phyloP scores from a whole-genome alignment of 2,113 vertebrate species.

The Recurvirostra avosetta region DNA sequence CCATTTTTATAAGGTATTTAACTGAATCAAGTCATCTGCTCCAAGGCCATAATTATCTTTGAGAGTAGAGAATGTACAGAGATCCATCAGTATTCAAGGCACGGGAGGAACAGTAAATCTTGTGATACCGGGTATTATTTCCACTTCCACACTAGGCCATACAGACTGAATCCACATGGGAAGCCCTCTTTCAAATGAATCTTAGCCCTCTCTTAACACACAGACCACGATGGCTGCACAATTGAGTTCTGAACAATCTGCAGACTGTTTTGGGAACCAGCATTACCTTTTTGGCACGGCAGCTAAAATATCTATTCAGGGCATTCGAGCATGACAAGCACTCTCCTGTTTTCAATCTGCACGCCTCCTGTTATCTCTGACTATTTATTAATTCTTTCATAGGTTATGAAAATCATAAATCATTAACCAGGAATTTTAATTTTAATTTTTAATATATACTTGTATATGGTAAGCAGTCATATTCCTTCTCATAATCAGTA shows the following conservation, averaged over 20 bases:
- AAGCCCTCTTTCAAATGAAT: not conserved
- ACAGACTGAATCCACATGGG: not conserved
- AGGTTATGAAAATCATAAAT: constrained; percentile 9
- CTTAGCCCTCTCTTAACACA: not conserved
- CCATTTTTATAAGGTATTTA: not conserved
- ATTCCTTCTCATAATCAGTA: not conserved
- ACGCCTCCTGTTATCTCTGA: not conserved
- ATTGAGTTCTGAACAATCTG: not conserved
- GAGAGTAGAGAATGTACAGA: not conserved
- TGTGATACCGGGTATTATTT: not conserved
- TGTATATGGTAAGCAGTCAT: not conserved
- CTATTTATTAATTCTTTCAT: not conserved
- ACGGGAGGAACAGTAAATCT: not conserved
- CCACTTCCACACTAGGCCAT: not conserved
- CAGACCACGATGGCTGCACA: not conserved
- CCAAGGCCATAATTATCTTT: not conserved
- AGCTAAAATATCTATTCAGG: not conserved
- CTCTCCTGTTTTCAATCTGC: not conserved
- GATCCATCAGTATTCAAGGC: not conserved
- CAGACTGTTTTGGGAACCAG: not conserved
- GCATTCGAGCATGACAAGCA: not conserved
- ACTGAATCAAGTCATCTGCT: not conserved
- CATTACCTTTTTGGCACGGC: not conserved
- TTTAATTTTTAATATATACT: not conserved
- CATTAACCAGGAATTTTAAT: not conserved